A percentile compares a stretch with the other conserved stretches of the same genome.
phyloP scores from a whole-genome alignment of 2,888 invertebrate species.

The Dryococelus australis region DNA sequence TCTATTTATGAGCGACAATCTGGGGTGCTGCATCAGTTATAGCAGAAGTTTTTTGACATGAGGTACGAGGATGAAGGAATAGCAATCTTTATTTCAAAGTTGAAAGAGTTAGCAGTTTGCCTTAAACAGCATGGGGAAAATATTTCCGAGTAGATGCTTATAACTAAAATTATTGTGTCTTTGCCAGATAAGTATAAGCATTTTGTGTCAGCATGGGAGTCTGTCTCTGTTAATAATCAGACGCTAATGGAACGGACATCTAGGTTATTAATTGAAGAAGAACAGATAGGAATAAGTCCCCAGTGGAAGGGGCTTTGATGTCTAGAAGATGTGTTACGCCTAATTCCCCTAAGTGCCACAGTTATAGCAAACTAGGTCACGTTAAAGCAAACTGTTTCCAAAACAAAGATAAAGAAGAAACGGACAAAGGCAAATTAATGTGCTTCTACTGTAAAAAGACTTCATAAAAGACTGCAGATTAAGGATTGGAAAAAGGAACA shows the following conservation, averaged over 20 bases:
- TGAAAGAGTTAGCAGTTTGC: neutral
- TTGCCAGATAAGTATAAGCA: neutral
- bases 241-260: neutral
- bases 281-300: neutral
- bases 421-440: neutral
- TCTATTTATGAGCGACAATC: neutral
- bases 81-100: neutral
- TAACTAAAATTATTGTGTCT: neutral
- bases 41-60: neutral
- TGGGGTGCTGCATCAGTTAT: neutral
- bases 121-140: neutral
- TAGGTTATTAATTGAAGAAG: neutral
- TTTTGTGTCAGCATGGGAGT: neutral
- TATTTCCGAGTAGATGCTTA: neutral
- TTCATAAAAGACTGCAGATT: neutral
- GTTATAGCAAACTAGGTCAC: neutral
- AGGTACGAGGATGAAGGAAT: neutral
- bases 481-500: neutral
- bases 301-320: neutral
- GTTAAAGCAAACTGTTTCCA: neutral
- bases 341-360: neutral
- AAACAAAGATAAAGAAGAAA: neutral
- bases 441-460: neutral
- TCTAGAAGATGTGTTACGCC: neutral
- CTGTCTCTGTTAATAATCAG: neutral